Base-by-base conservation (phyloP, 2,888 invertebrate species). In the Spatulosminthurus flaviceps region DNA sequence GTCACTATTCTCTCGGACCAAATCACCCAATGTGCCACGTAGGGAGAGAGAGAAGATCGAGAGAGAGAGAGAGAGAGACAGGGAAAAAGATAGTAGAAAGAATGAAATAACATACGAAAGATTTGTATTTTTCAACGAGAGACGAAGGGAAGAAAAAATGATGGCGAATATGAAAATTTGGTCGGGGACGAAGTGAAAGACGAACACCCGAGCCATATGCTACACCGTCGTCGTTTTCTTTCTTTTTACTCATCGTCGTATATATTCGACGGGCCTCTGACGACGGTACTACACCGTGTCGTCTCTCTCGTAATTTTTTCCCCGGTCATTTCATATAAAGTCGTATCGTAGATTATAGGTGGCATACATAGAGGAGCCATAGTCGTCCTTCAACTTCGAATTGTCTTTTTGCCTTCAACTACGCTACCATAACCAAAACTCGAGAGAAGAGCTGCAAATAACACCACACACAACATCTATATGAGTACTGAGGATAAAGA, bases 131-230 rank as follows among this genome's bases (percentile, higher is more conserved):
- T 82, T 76, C 70, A 74, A 69, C 42, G 22, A 66, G 70, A 43
- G 43, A 43, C 11, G 66, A 76, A 61, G 61, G 61, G 61, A 64
- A 70, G 51, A 78, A 72, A 80, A 82, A 83, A 81, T 82, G 79
- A 81, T 82, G 81, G 82, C 80, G 82, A 84, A 84, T 84, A 84
- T 82, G 83, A 84, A 84, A 82, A 82, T 83, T 83, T 82, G 79
- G 76, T 80, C 80, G 69, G 79, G 80, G 81, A 70, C 41, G 66
- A 51, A n/a, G 19, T 51, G 19, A 51, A 13, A 5, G n/a, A 79
- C 79, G 78, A 78, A 60, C 28, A 34, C 80, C 80, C 41, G 29
- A 29, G 64, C 81, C 81, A 81, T 81, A 79, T 81, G 81, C 79
- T 79, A 81, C 81, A 81, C 81, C 77, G 77, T 77, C 79, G 72